Conservation (phyloP, 64 coral and sea anemone genomes). For the Pocillopora verrucosa region DNA sequence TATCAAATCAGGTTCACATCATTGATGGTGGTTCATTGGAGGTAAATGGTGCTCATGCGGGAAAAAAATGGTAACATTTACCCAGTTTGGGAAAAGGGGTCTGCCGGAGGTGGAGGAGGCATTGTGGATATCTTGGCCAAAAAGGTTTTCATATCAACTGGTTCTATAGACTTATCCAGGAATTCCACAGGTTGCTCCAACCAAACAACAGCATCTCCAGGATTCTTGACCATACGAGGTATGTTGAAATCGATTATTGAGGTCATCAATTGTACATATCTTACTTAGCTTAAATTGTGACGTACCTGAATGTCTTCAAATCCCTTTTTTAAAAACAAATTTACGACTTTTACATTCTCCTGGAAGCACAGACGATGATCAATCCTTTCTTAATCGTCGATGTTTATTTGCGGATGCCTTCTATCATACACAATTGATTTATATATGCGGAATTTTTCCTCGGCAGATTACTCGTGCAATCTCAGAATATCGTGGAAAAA, state of each 20-base stretch:
- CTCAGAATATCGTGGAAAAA: background rate
- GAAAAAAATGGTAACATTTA: background rate
- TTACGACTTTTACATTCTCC: too few relatives aligned
- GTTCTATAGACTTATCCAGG: background rate
- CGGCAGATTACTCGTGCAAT: background rate
- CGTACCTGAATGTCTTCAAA: too few relatives aligned
- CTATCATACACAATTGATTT: background rate
- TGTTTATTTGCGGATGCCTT: background rate
- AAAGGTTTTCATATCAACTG: background rate
- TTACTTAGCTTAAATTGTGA: too few relatives aligned
- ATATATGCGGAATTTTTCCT: background rate
- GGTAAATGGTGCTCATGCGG: background rate
- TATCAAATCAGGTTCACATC: background rate
- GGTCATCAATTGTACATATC: background rate
- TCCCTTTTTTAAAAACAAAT: too few relatives aligned
- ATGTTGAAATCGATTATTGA: background rate
- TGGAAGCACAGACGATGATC: too few relatives aligned
- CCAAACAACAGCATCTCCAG: background rate
- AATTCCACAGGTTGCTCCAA: background rate
- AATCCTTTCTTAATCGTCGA: too few relatives aligned
- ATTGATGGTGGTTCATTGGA: background rate
- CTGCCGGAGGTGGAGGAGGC: conserved; percentile 2
- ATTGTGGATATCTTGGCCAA: background rate
- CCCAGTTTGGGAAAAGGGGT: background rate
- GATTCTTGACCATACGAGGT: conserved; percentile 1